phyloP scores from a whole-genome alignment of 2,888 invertebrate genomes.

The Tridacna crocea region DNA sequence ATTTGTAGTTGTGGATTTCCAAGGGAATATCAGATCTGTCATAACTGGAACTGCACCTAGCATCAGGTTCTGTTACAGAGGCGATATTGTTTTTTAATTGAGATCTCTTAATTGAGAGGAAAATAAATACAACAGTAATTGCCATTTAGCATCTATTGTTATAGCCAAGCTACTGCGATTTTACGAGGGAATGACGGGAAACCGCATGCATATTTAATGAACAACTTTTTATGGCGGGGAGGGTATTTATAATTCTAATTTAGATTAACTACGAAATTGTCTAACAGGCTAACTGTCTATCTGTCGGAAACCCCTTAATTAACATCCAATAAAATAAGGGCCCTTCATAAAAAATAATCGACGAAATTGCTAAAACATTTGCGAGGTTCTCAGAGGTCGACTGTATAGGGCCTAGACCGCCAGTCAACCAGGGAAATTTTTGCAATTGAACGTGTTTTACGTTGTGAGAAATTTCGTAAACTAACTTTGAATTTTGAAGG shows the following conservation, averaged over 20 bases:
- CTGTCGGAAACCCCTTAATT: constrained; percentile 61
- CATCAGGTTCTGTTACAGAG: constrained; percentile 18
- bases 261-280: constrained; percentile 66
- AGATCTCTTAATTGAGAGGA: constrained; percentile 29
- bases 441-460: too few species aligned
- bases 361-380: constrained; percentile 35
- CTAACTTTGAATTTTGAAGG: too few species aligned
- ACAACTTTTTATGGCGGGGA: constrained; percentile 34
- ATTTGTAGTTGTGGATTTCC: not conserved
- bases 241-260: constrained; percentile 50
- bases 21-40: constrained; percentile 20
- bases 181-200: constrained; percentile 66
- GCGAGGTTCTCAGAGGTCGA: constrained; percentile 44
- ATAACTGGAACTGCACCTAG: constrained; percentile 16
- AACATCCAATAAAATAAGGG: constrained; percentile 57
- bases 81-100: constrained; percentile 36
- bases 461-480: too few species aligned
- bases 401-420: not conserved
- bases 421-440: not conserved
- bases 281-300: constrained; percentile 51
- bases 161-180: constrained; percentile 26
- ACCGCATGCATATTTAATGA: constrained; percentile 59
- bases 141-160: constrained; percentile 32
- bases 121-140: constrained; percentile 50
- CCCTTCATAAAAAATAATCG: constrained; percentile 27